phyloP scores from a whole-genome alignment of 2,888 invertebrate genomes.

The Peribatodes rhomboidaria region DNA sequence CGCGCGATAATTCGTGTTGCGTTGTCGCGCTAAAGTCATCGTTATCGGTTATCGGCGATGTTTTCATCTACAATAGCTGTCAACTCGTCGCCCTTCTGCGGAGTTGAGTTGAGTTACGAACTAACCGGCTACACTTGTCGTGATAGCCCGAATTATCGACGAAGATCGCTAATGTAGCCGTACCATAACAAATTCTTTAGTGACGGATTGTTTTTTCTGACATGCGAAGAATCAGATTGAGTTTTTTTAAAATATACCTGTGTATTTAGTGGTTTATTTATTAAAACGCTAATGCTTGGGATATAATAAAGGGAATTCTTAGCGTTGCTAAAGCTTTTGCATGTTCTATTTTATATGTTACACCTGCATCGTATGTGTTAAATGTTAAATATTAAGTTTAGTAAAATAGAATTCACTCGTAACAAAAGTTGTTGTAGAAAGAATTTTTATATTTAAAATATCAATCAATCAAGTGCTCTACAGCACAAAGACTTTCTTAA shows the following conservation, averaged over 20 bases:
- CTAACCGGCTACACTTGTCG: too few relatives aligned
- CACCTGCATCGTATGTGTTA: slow-evolving; percentile 13
- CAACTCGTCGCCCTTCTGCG: too few relatives aligned
- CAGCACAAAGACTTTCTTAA: not conserved
- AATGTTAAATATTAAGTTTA: slow-evolving; percentile 17
- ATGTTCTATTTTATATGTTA: slow-evolving; percentile 10
- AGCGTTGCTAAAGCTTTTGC: slow-evolving; percentile 10
- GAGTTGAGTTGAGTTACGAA: too few relatives aligned
- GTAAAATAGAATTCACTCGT: not conserved
- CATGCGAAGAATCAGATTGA: not conserved
- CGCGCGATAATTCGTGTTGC: too few relatives aligned
- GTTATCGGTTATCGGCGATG: too few relatives aligned
- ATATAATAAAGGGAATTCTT: not conserved
- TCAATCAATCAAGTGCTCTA: too few relatives aligned
- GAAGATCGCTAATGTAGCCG: too few relatives aligned
- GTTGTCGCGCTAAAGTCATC: too few relatives aligned
- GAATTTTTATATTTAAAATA: not conserved
- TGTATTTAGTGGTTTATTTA: slow-evolving; percentile 14
- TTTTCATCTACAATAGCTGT: too few relatives aligned
- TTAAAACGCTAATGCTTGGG: not conserved
- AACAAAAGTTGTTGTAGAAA: not conserved
- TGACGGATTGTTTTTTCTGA: not conserved
- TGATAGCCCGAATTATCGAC: too few relatives aligned
- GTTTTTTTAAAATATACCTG: not conserved
- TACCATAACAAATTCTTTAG: too few relatives aligned